Evolutionary conservation across 2,113 vertebrate genomes (phyloP), one percentile per base, ranked within the genome.

Genomic region (Mola mola): DNA sequence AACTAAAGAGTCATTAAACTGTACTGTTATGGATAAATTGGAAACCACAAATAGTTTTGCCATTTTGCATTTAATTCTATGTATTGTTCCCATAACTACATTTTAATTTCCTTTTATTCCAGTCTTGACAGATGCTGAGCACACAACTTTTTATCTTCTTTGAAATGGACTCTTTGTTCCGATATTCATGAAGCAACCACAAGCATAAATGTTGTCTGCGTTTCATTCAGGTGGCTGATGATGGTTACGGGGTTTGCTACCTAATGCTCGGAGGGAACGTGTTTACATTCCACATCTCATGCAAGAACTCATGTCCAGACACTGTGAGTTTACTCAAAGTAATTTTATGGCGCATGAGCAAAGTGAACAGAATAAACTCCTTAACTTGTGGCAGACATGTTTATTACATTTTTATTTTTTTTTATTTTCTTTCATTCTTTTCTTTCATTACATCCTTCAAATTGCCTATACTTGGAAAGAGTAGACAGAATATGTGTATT

Each of bases 171-270:
- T 47, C 7, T 15, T 6, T 9, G 16, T 20, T 34, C 3, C 47
- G 20, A 29, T 40, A 12, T 12, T 53, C 26, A 28, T 19, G 3
- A 17, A 28, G 36, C 28, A 44, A 26, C 19, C 20, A 29, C 15
- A 8, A 34, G 15, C 17, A 1, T 63, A 29, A 34, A 9, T 42
- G 1, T 11, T 22, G 1, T 49, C 8, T 52, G 1, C 48, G 0
- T 60, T 22, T 47, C 31, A 72, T 69, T 28, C 78, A 97, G 95
- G 94, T 95, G 3, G 91, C 91, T 2, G 94, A 96, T 57, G 91
- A 96, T 6, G 95, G 95, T 15, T 97, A 96, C 1, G 95, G 95
- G 0, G 92, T 96, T 15, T 94, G 94, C 10, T 97, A 96, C 72
- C 87, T 89, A 69, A 83, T 96, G 47, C 66, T 94, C 34, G 94